phyloP scores from a whole-genome alignment of 2,888 invertebrate species.

The Elysia crispata region DNA sequence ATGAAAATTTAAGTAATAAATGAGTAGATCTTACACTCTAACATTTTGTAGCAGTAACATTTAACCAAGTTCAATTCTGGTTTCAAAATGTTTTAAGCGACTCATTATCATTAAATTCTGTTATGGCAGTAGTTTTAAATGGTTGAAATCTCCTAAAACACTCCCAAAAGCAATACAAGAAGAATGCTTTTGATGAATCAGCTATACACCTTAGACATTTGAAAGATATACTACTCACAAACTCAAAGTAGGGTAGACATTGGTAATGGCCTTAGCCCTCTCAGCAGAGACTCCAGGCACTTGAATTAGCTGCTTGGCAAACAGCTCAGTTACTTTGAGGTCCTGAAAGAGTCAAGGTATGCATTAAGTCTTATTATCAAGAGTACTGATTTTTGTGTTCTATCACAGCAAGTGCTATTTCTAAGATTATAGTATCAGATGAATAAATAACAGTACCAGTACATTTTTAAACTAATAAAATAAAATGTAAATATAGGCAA shows the following conservation, averaged over 20 bases:
- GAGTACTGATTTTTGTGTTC: no score
- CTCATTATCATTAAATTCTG: no score
- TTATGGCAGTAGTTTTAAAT: no score
- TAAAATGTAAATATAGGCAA: no score
- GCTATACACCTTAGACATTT: background rate
- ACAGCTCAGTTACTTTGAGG: conserved; percentile 88
- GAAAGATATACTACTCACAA: conserved; percentile 65
- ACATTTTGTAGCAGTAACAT: no score
- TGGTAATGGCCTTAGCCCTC: conserved; percentile 88
- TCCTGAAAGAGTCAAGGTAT: conserved; percentile 78
- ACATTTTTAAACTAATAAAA: no score
- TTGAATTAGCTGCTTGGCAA: conserved; percentile 90
- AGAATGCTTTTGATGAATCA: background rate
- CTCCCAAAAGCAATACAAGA: background rate
- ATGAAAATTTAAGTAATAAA: no score
- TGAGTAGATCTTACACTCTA: background rate
- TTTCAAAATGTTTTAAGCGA: no score
- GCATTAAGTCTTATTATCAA: background rate
- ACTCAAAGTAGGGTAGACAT: conserved; percentile 85
- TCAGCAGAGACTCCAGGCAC: conserved; percentile 91
- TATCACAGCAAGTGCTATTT: no score
- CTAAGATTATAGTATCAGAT: no score
- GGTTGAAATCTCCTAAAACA: background rate
- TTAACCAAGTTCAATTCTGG: no score
- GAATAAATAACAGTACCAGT: no score